Base-by-base conservation (phyloP, 2,797 vertebrate genomes). In the Danio kyathit region DNA sequence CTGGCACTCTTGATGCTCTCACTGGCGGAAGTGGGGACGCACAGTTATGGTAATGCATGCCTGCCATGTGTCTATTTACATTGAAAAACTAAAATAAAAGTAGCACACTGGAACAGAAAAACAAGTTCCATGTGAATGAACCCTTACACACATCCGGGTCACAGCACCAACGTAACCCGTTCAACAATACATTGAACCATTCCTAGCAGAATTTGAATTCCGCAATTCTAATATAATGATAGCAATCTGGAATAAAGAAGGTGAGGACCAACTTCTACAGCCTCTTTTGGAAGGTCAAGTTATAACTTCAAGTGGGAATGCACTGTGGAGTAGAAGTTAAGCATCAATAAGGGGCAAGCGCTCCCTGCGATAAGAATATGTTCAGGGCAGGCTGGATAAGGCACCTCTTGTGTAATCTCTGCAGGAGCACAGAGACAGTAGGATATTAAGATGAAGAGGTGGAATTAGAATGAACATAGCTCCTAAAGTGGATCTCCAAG, bases 321-420 rank as follows among this genome's bases (percentile, higher is more conserved):
- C 66, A 75, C 59, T 76, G 59, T 69, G 74, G 61, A 80, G 17
- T 38, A 77, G 59, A 69, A 72, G 79, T 81, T 85, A 82, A 83
- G 70, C 69, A 66, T 83, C 73, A 65, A 73, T 19, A 7, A n/a
- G 14, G 41, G 48, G 29, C 48, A 51, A 59, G 64, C 46, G 57
- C 66, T 70, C 44, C 76, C 51, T 81, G 51, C 38, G 52, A 65
- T 57, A 11, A 67, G 69, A 72, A 65, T 46, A 74, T 73, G 52
- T 51, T 63, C 59, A 17, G 56, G 64, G 8, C 60, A 66, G 38
- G 16, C 51, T 44, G 41, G 17, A 56, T 19, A 56, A 44, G 59
- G 72, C 56, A 54, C 48, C 59, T 61, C 13, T 59, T 40, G 63
- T 64, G 13, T 65, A 63, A 69, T 65, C 70, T 54, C 29, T 5